phyloP scores from a whole-genome alignment of 37 sponge, comb jelly and placozoan species.

The Oopsacas minuta region DNA sequence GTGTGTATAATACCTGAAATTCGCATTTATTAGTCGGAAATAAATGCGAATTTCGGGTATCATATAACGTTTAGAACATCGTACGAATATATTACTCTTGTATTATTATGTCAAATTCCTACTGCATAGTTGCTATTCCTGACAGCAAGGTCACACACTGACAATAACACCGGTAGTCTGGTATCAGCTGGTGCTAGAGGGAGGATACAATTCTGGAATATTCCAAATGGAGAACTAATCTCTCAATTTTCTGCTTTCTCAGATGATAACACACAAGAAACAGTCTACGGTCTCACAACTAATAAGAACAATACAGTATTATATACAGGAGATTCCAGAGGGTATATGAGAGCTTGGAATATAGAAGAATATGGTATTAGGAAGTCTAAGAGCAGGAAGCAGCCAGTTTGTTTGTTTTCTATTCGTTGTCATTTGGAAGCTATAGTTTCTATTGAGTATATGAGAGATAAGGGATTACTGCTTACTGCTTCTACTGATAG shows the following conservation, averaged over 20 bases:
- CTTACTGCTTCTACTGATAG: slow-evolving; percentile 61
- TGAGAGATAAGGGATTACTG: slow-evolving; percentile 38
- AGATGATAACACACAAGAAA: slow-evolving; percentile 14
- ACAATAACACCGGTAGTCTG: slow-evolving; percentile 30
- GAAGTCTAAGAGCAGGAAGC: neutral
- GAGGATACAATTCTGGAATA: slow-evolving; percentile 67
- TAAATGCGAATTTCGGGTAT: too few species aligned
- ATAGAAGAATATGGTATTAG: slow-evolving; percentile 46
- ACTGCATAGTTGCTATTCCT: slow-evolving; percentile 56
- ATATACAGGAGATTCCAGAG: slow-evolving; percentile 55
- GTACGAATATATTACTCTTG: too few species aligned
- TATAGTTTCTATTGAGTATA: slow-evolving; percentile 43
- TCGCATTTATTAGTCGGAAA: too few species aligned
- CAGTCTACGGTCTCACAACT: slow-evolving; percentile 35
- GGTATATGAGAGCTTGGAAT: slow-evolving; percentile 61
- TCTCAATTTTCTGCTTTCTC: slow-evolving; percentile 33
- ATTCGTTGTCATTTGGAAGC: slow-evolving; percentile 42
- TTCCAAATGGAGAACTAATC: slow-evolving; percentile 42
- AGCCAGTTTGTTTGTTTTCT: slow-evolving; percentile 28
- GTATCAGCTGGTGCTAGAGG: slow-evolving; percentile 62
- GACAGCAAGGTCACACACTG: slow-evolving; percentile 19
- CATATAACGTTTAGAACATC: too few species aligned
- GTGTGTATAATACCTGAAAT: too few species aligned
- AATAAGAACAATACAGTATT: slow-evolving; percentile 20
- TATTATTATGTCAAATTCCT: too few species aligned